These are phyloP conservation scores for Strigops habroptila DNA, from an alignment of 2,113 vertebrate genomes.

Conservation along the genomic window DNA sequence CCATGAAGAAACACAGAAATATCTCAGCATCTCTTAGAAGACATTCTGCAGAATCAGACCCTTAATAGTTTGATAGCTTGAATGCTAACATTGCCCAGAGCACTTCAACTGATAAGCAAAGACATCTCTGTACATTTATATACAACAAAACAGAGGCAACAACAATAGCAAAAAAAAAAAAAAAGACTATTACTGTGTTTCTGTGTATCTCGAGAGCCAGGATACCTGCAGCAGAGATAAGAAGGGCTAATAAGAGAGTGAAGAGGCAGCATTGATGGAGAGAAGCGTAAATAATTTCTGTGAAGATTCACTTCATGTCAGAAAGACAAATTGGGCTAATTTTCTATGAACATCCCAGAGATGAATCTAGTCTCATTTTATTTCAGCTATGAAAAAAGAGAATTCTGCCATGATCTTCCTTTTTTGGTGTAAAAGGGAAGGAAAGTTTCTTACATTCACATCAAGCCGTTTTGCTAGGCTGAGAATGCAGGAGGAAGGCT, in stretches of 20 bases:
- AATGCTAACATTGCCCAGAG: background rate
- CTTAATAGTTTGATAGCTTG: background rate
- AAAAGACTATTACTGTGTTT: background rate
- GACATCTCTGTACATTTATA: background rate
- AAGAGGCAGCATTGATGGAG: background rate
- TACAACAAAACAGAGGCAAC: background rate
- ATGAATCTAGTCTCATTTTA: background rate
- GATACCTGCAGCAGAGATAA: background rate
- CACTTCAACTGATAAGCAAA: background rate
- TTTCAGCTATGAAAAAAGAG: background rate
- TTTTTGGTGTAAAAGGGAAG: background rate
- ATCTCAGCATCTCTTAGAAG: background rate
- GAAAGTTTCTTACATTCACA: background rate
- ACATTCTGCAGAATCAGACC: background rate
- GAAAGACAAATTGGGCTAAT: conserved; percentile 57
- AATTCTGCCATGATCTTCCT: background rate
- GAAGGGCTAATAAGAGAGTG: background rate
- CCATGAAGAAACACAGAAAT: conserved; percentile 7
- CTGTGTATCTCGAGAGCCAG: background rate
- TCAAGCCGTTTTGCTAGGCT: background rate
- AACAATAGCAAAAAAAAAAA: background rate
- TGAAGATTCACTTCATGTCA: conserved; percentile 8
- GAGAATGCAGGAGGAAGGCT: background rate
- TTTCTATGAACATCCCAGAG: background rate
- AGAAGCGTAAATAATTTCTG: background rate